These are phyloP conservation scores for Chymomyza costata DNA, from an alignment of 1,140 invertebrate species.

Conservation along the genomic window DNA sequence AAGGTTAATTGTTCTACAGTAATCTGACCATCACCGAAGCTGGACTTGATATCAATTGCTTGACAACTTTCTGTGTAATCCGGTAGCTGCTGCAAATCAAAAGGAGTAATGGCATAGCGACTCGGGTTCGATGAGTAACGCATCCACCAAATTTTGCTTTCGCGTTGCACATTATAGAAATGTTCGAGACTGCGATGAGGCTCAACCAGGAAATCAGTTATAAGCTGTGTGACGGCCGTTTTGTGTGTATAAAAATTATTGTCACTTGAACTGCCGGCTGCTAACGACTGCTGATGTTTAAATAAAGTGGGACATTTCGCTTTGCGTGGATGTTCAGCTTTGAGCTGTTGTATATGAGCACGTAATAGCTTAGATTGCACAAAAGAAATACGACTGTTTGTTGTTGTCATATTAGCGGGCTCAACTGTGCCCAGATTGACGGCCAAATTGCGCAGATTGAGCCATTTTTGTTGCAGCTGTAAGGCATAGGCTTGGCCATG, in stretches of 20 bases:
- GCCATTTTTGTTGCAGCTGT: constrained; percentile 41
- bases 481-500: constrained; percentile 42
- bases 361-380: constrained; percentile 22
- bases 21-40: constrained; percentile 24
- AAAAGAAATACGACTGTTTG: constrained; percentile 29
- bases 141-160: constrained; percentile 88
- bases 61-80: constrained; percentile 41
- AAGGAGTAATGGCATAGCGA: constrained; percentile 77
- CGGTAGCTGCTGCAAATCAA: constrained; percentile 76
- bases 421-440: constrained; percentile 21
- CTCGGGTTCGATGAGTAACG: constrained; percentile 82
- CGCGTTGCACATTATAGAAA: constrained; percentile 80
- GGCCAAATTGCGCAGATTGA: constrained; percentile 34
- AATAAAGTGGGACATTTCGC: constrained; percentile 47
- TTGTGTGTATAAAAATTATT: constrained; percentile 10
- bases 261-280: constrained; percentile 3
- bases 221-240: constrained; percentile 17
- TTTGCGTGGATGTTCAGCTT: constrained; percentile 31
- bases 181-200: constrained; percentile 44
- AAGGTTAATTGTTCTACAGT: constrained; percentile 54
- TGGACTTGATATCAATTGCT: constrained; percentile 53
- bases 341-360: constrained; percentile 15
- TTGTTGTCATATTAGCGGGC: neutral
- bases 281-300: constrained; percentile 27
- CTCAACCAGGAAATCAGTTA: constrained; percentile 54